Evolutionary conservation across 2,797 vertebrate genomes (phyloP).

Genomic region (Balearica regulorum): DNA sequence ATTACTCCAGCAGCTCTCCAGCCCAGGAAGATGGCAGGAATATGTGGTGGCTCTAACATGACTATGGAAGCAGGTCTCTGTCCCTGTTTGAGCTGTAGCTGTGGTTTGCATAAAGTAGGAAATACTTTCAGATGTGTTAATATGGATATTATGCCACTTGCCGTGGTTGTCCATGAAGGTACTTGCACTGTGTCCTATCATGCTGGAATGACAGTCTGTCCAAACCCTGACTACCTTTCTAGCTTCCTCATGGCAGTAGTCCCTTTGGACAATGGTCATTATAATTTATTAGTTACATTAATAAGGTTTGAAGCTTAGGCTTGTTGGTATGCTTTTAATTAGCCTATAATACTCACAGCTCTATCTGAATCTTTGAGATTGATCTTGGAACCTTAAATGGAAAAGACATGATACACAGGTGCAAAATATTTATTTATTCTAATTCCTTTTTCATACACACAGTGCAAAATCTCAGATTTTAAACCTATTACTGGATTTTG

Average conservation of each 20-base stretch:
- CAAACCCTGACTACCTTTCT: background rate
- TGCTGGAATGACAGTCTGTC: background rate
- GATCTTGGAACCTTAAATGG: background rate
- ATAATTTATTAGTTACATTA: background rate
- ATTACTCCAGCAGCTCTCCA: background rate
- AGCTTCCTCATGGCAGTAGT: background rate
- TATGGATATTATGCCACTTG: background rate
- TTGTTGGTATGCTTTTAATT: background rate
- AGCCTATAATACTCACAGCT: background rate
- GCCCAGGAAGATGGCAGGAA: background rate
- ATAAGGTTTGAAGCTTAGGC: background rate
- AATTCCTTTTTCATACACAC: background rate
- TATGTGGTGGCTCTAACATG: background rate
- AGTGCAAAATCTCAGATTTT: background rate
- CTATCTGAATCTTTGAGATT: background rate
- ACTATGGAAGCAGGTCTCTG: background rate
- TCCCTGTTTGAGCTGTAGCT: background rate
- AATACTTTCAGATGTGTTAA: background rate
- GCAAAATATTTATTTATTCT: background rate
- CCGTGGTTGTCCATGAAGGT: background rate
- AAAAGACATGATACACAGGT: background rate
- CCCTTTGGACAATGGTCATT: background rate
- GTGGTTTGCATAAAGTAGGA: background rate
- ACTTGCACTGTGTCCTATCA: background rate
- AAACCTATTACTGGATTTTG: background rate